Conservation (phyloP, 2,113 vertebrate genomes). For the Lathamus discolor region DNA sequence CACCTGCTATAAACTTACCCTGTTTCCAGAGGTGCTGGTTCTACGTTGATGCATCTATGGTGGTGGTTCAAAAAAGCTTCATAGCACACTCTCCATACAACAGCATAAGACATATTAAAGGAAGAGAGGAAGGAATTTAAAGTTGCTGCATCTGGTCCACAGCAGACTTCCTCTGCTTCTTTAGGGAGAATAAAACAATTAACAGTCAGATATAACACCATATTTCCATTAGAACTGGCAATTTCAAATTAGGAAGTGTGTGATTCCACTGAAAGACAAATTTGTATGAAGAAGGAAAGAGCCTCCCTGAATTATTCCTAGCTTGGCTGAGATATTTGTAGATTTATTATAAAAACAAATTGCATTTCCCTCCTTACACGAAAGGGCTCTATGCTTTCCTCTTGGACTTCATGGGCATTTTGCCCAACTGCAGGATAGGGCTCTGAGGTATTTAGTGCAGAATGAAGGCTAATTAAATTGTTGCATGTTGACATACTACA, state of each 20-base stretch:
- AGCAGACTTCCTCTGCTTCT: not conserved
- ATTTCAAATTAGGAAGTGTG: not conserved
- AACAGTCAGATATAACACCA: not conserved
- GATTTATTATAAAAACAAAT: not conserved
- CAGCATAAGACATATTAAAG: not conserved
- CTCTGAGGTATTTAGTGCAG: not conserved
- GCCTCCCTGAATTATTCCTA: not conserved
- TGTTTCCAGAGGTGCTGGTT: not conserved
- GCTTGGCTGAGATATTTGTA: not conserved
- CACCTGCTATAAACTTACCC: not conserved
- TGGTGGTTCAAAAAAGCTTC: not conserved
- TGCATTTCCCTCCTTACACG: not conserved
- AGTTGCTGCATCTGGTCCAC: not conserved
- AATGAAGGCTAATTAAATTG: slow-evolving; percentile 16
- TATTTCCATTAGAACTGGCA: not conserved
- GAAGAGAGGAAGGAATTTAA: slow-evolving; percentile 13
- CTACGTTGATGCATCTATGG: not conserved
- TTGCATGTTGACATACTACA: not conserved
- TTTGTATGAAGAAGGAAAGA: not conserved
- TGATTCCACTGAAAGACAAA: not conserved
- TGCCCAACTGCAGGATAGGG: not conserved
- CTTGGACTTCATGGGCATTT: not conserved
- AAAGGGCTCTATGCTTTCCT: not conserved
- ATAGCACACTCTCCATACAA: not conserved
- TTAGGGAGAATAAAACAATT: not conserved